Conservation (phyloP, 2,797 vertebrate genomes). For the Delichon dasypus region DNA sequence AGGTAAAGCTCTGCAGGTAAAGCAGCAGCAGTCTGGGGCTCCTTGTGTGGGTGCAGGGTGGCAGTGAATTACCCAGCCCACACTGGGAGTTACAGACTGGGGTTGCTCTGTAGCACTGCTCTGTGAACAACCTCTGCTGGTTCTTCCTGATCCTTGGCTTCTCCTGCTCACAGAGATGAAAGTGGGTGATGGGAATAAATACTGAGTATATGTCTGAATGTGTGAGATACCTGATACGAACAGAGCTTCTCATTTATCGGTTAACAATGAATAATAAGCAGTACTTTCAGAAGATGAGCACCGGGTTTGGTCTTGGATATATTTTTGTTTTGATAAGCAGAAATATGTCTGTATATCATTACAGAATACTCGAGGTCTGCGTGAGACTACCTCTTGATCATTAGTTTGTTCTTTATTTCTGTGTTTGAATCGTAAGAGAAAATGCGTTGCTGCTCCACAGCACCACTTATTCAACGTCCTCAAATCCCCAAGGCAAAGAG, state of each 20-base stretch:
- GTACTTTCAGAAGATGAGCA: background rate
- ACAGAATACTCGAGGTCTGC: background rate
- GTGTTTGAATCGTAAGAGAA: constrained; percentile 20
- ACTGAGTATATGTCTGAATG: background rate
- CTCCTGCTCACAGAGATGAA: background rate
- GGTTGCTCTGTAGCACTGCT: background rate
- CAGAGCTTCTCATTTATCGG: background rate
- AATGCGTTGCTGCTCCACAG: constrained; percentile 26
- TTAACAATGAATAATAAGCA: constrained; percentile 38
- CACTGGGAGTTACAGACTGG: background rate
- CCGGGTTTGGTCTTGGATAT: background rate
- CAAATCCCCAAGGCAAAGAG: constrained; percentile 41
- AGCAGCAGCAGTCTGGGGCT: background rate
- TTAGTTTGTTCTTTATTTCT: constrained; percentile 20
- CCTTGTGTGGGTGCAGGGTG: background rate
- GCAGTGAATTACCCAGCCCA: background rate
- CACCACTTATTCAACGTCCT: constrained; percentile 8
- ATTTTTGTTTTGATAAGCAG: constrained; percentile 13
- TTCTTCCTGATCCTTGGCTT: background rate
- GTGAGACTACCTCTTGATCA: constrained; percentile 27
- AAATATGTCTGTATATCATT: constrained; percentile 23
- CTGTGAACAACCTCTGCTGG: background rate
- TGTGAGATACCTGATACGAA: background rate
- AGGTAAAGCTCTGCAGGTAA: fast-evolving
- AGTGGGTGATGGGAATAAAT: background rate